Percentiles rank a stretch among this genome's conserved stretches.
These are phyloP conservation scores for Heloderma charlesbogerti DNA, from an alignment of 2,113 vertebrate genomes.

Conservation along the genomic window DNA sequence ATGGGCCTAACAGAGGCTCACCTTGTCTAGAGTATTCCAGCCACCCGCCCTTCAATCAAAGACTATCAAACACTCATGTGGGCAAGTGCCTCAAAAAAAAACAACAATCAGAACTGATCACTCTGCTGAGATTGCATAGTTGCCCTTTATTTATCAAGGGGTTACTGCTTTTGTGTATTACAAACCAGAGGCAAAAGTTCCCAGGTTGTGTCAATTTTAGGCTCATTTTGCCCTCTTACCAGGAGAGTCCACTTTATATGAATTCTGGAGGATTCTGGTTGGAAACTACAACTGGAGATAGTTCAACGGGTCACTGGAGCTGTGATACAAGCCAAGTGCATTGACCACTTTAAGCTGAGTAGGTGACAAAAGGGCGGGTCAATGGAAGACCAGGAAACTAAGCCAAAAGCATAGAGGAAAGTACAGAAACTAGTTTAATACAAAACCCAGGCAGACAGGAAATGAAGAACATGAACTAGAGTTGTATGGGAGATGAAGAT, in stretches of 20 bases:
- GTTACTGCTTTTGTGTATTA: background rate
- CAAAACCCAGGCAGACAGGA: background rate
- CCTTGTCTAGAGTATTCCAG: background rate
- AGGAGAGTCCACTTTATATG: background rate
- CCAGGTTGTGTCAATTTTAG: background rate
- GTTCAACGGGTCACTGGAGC: background rate
- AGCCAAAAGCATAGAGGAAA: background rate
- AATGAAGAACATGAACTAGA: background rate
- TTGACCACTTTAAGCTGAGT: background rate
- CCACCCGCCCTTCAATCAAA: conserved; percentile 8
- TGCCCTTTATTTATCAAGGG: background rate
- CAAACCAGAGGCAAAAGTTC: background rate
- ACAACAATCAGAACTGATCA: background rate
- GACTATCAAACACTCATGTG: background rate
- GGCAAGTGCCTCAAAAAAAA: background rate
- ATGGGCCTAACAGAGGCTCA: background rate
- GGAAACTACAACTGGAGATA: background rate
- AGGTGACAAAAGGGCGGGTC: background rate
- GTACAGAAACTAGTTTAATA: background rate
- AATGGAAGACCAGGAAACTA: background rate
- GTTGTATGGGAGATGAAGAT: background rate
- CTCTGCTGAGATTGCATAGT: background rate
- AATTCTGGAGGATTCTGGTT: background rate
- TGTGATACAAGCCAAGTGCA: background rate
- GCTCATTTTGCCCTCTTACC: background rate